Conservation (phyloP, 2,113 vertebrate species). For the Martes martes region DNA sequence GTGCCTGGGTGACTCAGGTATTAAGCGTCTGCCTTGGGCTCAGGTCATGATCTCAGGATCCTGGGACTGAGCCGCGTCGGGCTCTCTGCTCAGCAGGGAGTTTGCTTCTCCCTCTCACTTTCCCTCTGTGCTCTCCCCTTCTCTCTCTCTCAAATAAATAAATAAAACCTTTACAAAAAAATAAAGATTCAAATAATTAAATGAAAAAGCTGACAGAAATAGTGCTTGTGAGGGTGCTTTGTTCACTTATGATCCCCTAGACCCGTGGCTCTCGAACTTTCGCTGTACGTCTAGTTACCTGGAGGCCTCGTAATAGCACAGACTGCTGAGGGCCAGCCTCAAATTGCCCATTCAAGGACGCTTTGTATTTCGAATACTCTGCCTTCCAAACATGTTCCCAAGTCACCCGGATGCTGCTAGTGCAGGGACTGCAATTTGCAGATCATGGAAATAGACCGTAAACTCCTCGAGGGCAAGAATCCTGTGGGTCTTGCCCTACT, state of each 20-base stretch:
- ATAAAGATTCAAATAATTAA: not conserved
- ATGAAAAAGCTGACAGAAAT: not conserved
- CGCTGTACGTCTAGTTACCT: not conserved
- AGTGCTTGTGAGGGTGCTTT: not conserved
- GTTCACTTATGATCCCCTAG: not conserved
- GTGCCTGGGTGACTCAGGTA: too few relatives aligned
- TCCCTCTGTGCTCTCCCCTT: too few relatives aligned
- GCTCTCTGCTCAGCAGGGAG: too few relatives aligned
- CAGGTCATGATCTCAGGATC: too few relatives aligned
- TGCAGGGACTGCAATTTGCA: not conserved
- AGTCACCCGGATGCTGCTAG: accelerated
- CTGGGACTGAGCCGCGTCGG: too few relatives aligned
- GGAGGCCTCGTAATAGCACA: not conserved
- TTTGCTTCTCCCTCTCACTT: too few relatives aligned
- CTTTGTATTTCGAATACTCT: not conserved
- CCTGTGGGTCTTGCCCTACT: accelerated
- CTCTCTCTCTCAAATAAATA: too few relatives aligned
- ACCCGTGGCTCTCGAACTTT: accelerated
- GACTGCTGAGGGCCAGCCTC: too few relatives aligned
- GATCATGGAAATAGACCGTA: not conserved
- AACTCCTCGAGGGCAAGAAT: not conserved
- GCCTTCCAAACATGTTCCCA: not conserved
- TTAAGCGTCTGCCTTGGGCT: too few relatives aligned
- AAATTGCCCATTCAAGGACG: not conserved
- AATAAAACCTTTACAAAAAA: too few relatives aligned